Evolutionary conservation across 2,113 vertebrate species (phyloP), one percentile per base, ranked within the genome.

Genomic region (Hipposideros armiger): DNA sequence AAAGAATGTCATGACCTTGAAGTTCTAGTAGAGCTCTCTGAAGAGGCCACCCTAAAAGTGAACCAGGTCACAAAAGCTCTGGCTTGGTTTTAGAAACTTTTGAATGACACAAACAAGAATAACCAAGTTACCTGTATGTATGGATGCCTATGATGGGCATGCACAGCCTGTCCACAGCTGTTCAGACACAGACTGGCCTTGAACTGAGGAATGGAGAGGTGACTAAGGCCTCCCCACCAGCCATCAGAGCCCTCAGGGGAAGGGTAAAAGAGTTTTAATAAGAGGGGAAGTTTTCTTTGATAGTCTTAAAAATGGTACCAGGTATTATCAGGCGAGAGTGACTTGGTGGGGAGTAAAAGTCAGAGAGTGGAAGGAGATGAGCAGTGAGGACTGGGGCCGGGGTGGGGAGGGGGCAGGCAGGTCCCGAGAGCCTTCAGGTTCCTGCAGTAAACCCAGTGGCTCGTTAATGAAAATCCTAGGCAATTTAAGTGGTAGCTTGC

Each of bases 41-140:
- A 89, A 69, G 28, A 77, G 60, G 69, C 11, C 56, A 40, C 36
- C 20, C 50, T 45, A 26, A 45, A 77, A 83, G 87, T 30, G 72
- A 91, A 73, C 52, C 76, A 87, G 60, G 64, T 58, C 69, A 87
- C 22, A 78, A 69, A 70, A 73, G n/a, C 42, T 32, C 82, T 42
- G 36, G 56, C 32, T 83, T 42, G 17, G 80, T 84, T 93, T 90
- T 22, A 22, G 26, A 87, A 76, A 30, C 50, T 40, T 45, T 5
- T 24, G 36, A 89, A 58, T 52, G 60, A 66, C 9, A n/a, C 47
- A 87, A 56, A 70, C 20, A 15, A 90, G 47, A 86, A 76, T 1
- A 58, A 40, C 80, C 36, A 62, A 62, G 58, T 16, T 66, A 47
- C 69, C 40, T 19, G 4, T 42, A 40, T 10, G 80, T 50, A 11